Conservation (phyloP, 2,888 invertebrate species). For the Tanytarsus gracilentus region DNA sequence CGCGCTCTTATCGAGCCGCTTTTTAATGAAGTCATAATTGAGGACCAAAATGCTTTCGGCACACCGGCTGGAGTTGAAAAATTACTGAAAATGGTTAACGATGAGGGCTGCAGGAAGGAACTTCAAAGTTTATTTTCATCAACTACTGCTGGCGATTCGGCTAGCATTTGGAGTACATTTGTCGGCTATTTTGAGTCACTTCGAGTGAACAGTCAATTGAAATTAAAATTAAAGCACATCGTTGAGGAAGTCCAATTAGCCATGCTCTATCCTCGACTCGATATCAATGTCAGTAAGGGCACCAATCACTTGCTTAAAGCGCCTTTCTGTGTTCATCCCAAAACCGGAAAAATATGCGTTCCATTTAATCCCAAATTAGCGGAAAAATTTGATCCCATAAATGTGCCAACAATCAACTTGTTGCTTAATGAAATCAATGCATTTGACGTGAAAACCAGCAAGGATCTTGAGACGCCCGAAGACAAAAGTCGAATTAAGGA, state of each 20-base stretch:
- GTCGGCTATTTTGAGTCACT: conserved; percentile 40
- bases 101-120: conserved; percentile 54
- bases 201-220: conserved; percentile 35
- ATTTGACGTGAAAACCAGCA: conserved; percentile 52
- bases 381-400: conserved; percentile 62
- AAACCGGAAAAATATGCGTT: conserved; percentile 91
- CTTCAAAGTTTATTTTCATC: conserved; percentile 47
- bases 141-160: conserved; percentile 44
- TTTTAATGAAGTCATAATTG: conserved; percentile 65
- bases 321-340: conserved; percentile 98
- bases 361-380: conserved; percentile 64
- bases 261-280: conserved; percentile 86
- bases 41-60: conserved; percentile 77
- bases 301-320: conserved; percentile 95
- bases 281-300: conserved; percentile 92
- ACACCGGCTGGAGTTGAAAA: conserved; percentile 57
- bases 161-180: conserved; percentile 61
- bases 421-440: conserved; percentile 56
- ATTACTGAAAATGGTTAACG: conserved; percentile 63
- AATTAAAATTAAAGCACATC: conserved; percentile 53
- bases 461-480: conserved; percentile 38
- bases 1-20: conserved; percentile 62
- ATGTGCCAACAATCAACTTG: conserved; percentile 63
- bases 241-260: conserved; percentile 84
- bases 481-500: conserved; percentile 51